Percentiles rank a stretch among this genome's conserved stretches.
These are phyloP conservation scores for Chirona hameri DNA, from an alignment of 2,888 invertebrate species.

Conservation along the genomic window DNA sequence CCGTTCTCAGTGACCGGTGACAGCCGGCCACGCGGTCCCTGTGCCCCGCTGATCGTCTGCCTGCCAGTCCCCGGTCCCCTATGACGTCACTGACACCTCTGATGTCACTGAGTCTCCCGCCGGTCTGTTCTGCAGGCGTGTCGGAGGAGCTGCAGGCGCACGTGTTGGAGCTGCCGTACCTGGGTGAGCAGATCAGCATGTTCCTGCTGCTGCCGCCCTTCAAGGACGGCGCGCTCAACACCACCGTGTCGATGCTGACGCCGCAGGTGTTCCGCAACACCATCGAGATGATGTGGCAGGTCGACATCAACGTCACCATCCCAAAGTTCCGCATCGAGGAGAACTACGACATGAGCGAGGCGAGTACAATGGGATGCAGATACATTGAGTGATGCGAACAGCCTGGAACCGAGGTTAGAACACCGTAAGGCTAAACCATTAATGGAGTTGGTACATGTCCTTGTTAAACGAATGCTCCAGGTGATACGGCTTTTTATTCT, in stretches of 20 bases:
- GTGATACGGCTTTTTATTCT: no score
- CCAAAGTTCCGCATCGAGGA: conserved; percentile 40
- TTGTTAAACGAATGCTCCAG: no score
- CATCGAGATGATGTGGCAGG: conserved; percentile 37
- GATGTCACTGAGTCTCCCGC: no score
- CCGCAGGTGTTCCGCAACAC: conserved; percentile 35
- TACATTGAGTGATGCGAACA: no score
- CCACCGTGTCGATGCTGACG: conserved; percentile 37
- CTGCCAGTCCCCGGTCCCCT: no score
- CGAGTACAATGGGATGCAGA: conserved; percentile 49
- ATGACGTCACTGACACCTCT: no score
- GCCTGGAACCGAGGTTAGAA: no score
- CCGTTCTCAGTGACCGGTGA: no score
- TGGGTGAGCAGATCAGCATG: conserved; percentile 42
- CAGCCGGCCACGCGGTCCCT: no score
- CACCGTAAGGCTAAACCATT: no score
- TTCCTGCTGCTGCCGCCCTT: conserved; percentile 43
- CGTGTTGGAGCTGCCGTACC: conserved; percentile 43
- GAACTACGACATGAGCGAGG: conserved; percentile 45
- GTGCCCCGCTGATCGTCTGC: no score
- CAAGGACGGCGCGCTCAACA: conserved; percentile 39
- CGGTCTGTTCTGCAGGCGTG: conserved; percentile 40
- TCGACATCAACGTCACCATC: conserved; percentile 38
- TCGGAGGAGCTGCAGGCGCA: conserved; percentile 41
- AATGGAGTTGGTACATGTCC: no score